Evolutionary conservation across 2,113 vertebrate genomes (phyloP).

Genomic region (Harpagus bidentatus): DNA sequence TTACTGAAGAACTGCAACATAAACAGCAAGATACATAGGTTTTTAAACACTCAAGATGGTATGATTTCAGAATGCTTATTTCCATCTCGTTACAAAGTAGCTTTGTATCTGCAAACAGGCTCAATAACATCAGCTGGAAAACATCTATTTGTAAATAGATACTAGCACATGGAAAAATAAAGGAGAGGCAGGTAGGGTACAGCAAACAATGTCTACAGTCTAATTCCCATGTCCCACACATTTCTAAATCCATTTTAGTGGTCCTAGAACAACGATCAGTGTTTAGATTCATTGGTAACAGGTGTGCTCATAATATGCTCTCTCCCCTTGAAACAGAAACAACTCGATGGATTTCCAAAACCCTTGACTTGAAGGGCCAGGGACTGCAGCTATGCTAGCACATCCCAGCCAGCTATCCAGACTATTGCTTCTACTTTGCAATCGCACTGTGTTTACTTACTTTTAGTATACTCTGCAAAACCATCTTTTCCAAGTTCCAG

Average conservation of each 20-base stretch:
- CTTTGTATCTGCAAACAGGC: not conserved
- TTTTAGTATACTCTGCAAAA: slow-evolving; percentile 85
- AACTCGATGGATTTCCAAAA: not conserved
- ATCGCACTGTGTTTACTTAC: slow-evolving; percentile 66
- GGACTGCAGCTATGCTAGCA: no score
- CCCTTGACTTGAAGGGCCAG: no score
- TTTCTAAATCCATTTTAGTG: not conserved
- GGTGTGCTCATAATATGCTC: not conserved
- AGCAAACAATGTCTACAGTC: not conserved
- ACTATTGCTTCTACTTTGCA: not conserved
- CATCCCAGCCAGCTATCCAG: rapidly evolving
- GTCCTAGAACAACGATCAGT: not conserved
- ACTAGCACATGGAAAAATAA: not conserved
- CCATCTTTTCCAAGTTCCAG: slow-evolving; percentile 87
- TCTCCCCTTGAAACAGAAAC: not conserved
- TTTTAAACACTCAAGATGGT: not conserved
- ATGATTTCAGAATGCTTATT: not conserved
- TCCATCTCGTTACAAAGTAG: not conserved
- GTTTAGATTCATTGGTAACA: not conserved
- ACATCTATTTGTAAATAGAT: not conserved
- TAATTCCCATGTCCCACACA: not conserved
- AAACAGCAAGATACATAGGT: not conserved
- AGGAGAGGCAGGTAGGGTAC: not conserved
- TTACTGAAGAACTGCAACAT: not conserved
- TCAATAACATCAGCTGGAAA: not conserved